Base-by-base conservation (phyloP, 2,113 vertebrate genomes). In the Clarias macrocephalus region DNA sequence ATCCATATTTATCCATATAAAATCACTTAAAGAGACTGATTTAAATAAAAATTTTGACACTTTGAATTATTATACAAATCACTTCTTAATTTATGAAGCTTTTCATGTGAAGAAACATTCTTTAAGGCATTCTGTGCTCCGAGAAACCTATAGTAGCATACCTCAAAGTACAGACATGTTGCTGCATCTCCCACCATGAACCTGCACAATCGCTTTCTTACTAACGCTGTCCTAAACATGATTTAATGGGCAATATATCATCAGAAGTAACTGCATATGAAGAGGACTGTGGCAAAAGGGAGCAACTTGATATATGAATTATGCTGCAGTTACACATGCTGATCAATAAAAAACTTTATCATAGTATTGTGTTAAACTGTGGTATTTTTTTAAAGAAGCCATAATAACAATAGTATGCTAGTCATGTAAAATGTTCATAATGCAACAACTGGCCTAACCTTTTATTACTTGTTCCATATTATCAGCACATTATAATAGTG, bases 211-310 rank as follows among this genome's bases (percentile, higher is more conserved):
- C 33, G 3, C 33, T 37, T 76, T 48, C 48, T 86, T 66, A 68
- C 66, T 37, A 65, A 19, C 3, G 28, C 62, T 56, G 62, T 68
- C 62, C 62, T 68, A 5, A 54, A n/a, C 8, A 19, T 68, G 75
- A 86, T 86, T 80, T 86, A 86, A 80, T 37, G 62, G 62, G 18
- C 48, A 57, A 42, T 80, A 86, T 25, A 80, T 86, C 57, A 57
- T 18, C 28, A 68, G 62, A 80, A 86, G 85, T 21, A 37, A 11
- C 33, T 63, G 42, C 48, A 37, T 52, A 25, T 80, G 84, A 33
- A 25, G 73, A 56, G 10, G 48, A 30, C 21, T 37, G 2, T 10
- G n/a, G 60, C 42, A 33, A 84, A 37, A 30, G 10, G 8, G n/a
- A 37, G 59, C 28, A 33, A 25, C 52, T 11, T 52, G 73, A 76